Evolutionary conservation across 1,140 invertebrate species (phyloP).

Genomic region (Pectinophora gossypiella): DNA sequence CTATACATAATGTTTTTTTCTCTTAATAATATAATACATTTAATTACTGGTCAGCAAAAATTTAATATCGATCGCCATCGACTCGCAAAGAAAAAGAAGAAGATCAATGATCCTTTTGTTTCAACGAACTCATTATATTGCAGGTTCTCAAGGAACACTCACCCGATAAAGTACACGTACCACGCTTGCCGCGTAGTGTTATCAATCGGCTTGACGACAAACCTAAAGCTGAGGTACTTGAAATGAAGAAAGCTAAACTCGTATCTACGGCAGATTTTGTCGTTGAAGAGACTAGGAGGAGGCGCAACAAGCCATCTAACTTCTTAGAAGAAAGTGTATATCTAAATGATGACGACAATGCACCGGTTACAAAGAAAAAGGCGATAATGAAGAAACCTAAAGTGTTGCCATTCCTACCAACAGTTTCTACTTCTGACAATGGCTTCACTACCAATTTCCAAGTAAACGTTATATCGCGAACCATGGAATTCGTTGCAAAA

Average conservation of each 20-base stretch:
- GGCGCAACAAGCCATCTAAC: constrained; percentile 51
- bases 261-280: constrained; percentile 49
- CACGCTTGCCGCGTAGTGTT: constrained; percentile 39
- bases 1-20: no score
- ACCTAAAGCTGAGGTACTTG: constrained; percentile 19
- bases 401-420: constrained; percentile 58
- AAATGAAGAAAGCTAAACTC: constrained; percentile 31
- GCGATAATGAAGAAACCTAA: constrained; percentile 39
- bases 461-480: constrained; percentile 43
- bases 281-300: constrained; percentile 40
- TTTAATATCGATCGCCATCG: no score
- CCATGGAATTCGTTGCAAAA: constrained; percentile 48
- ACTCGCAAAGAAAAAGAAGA: no score
- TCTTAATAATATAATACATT: no score
- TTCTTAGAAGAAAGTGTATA: constrained; percentile 64
- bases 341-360: constrained; percentile 37
- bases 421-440: constrained; percentile 43
- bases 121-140: no score
- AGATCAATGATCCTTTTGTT: no score
- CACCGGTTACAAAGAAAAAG: constrained; percentile 34
- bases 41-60: no score
- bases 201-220: constrained; percentile 46
- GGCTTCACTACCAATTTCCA: constrained; percentile 60
- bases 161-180: constrained; percentile 36
- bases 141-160: constrained; percentile 42